Percentiles rank a stretch among this genome's conserved stretches.
These are phyloP conservation scores for Scrobipalpa atriplicella DNA, from an alignment of 2,888 invertebrate genomes.

Conservation along the genomic window DNA sequence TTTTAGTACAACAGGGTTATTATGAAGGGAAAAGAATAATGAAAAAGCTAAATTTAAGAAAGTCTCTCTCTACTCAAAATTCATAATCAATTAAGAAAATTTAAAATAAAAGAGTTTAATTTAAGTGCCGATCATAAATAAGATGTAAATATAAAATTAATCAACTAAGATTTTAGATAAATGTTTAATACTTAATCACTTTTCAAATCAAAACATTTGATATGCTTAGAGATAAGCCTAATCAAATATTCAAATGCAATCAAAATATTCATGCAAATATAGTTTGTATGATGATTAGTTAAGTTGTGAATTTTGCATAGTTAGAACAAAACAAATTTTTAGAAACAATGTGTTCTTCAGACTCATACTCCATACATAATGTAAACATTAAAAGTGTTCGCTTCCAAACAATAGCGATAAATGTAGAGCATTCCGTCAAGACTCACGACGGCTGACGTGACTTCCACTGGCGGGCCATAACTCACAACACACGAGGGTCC, in stretches of 20 bases:
- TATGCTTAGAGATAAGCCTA: constrained; percentile 4
- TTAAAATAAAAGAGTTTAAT: neutral
- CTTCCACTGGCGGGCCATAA: constrained; percentile 43
- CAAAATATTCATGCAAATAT: constrained; percentile 19
- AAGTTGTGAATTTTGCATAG: neutral
- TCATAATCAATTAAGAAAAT: constrained; percentile 5
- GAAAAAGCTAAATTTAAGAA: neutral
- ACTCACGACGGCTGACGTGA: constrained; percentile 46
- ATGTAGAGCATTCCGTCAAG: constrained; percentile 49
- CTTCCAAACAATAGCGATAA: constrained; percentile 32
- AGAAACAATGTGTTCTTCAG: neutral
- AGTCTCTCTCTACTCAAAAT: neutral
- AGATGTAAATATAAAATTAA: neutral
- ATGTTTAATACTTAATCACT: constrained; percentile 14
- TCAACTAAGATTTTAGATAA: constrained; percentile 10
- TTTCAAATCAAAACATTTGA: constrained; percentile 2
- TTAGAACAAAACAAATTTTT: neutral
- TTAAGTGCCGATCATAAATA: neutral
- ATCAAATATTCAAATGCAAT: constrained; percentile 16
- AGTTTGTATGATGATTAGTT: neutral
- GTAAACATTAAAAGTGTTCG: constrained; percentile 19
- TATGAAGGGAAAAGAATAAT: neutral
- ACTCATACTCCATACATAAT: constrained; percentile 1
- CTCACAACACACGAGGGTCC: constrained; percentile 48
- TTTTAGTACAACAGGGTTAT: neutral